Percentiles rank a stretch among this genome's conserved stretches.
Evolutionary conservation across 2,888 invertebrate genomes (phyloP).

Genomic region (Platycheirus rosarum): DNA sequence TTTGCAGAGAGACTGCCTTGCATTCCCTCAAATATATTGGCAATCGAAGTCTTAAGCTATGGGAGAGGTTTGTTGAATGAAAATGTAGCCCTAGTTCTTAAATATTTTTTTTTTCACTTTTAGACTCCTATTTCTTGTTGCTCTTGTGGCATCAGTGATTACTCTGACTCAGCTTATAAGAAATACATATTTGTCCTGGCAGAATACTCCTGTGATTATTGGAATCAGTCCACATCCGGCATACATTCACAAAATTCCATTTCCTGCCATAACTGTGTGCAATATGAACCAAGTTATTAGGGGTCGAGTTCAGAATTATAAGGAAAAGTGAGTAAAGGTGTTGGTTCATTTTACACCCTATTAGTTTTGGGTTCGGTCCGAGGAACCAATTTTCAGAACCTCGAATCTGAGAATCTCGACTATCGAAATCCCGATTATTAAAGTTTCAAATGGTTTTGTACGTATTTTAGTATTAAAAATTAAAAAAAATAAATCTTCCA

Average conservation of each 20-base stretch:
- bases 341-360: not conserved
- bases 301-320: slow-evolving; percentile 80
- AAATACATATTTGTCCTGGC: slow-evolving; percentile 89
- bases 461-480: too few species aligned
- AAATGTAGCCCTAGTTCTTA: not conserved
- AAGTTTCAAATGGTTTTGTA: too few species aligned
- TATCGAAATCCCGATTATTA: too few species aligned
- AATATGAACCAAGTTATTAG: slow-evolving; percentile 91
- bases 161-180: slow-evolving; percentile 85
- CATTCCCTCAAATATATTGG: slow-evolving; percentile 90
- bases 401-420: too few species aligned
- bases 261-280: slow-evolving; percentile 92
- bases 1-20: slow-evolving; percentile 84
- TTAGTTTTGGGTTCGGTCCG: too few species aligned
- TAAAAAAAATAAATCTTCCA: too few species aligned
- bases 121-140: slow-evolving; percentile 4
- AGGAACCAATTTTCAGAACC: too few species aligned
- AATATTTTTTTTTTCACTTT: not conserved
- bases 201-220: slow-evolving; percentile 89
- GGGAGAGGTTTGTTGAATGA: slow-evolving; percentile 75
- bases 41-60: slow-evolving; percentile 73
- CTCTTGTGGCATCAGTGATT: not conserved
- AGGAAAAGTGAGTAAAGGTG: slow-evolving; percentile 15
- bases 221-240: slow-evolving; percentile 89
- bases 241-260: slow-evolving; percentile 87